These are phyloP conservation scores for Cacatua alba DNA, from an alignment of 2,113 vertebrate species.

Conservation along the genomic window DNA sequence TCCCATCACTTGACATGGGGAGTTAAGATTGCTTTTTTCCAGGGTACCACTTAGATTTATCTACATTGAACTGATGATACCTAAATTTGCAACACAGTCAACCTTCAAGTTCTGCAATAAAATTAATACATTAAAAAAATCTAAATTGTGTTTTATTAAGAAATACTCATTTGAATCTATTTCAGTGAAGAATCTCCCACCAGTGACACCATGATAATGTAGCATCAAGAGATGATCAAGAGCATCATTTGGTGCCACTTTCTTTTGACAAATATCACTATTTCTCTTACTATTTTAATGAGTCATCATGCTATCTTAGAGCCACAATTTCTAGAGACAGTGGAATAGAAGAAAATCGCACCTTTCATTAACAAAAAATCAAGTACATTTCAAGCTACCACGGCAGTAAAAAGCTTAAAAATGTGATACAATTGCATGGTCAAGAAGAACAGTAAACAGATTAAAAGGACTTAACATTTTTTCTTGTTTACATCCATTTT, in stretches of 20 bases:
- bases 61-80: not conserved
- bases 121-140: not conserved
- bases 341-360: not conserved
- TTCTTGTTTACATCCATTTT: not conserved
- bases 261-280: not conserved
- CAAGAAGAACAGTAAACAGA: not conserved
- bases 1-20: not conserved
- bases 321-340: not conserved
- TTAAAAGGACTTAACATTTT: not conserved
- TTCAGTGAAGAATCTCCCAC: not conserved
- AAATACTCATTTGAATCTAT: not conserved
- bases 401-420: not conserved
- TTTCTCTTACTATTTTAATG: not conserved
- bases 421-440: not conserved
- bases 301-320: not conserved
- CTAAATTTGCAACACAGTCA: not conserved
- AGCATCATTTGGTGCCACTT: not conserved
- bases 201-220: not conserved
- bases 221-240: not conserved
- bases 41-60: not conserved
- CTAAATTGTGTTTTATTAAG: not conserved
- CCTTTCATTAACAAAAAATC: not conserved
- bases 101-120: not conserved
- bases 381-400: not conserved
- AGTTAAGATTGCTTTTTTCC: constrained; percentile 1